Base-by-base conservation (phyloP, 2,797 vertebrate species). In the Natrix natrix region DNA sequence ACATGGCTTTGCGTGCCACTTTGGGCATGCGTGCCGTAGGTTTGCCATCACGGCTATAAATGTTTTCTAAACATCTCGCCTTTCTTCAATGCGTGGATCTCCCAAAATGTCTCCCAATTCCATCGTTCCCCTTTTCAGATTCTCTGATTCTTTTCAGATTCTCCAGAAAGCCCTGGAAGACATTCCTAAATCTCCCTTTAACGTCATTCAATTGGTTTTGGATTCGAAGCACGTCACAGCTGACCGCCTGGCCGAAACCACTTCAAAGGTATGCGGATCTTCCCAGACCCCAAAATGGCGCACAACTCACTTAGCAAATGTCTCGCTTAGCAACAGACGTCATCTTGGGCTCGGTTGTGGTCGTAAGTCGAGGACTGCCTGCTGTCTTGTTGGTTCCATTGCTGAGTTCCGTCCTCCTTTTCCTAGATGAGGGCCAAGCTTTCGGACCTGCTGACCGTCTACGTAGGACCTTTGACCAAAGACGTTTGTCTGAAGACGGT, bases 381-480 rank as follows among this genome's bases (percentile, higher is more conserved):
- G 13, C 28, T 0, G 12, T 1, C 66, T 74, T 0, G 1, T 24
- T 11, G 20, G 17, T 24, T 48, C 37, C 37, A 4, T 43, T 94
- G 92, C 78, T 93, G 90, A 91, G 92, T 88, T 43, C 93, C 55
- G 86, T 95, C 95, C 69, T 91, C 97, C 95, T 97, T 95, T 94
- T 95, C 94, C 0, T 90, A 99, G 98, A 96, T 98, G 96, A 97
- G 95, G 55, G 91, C 95, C 55, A 97, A 96, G 94, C 97, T 98
- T 92, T 95, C 96, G 93, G 97, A 98, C 92, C 98, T 99, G 98
- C 98, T 98, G 92, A 98, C 98, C 1, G 95, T 99, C 95, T 99
- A 98, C 2, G 98, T 97, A 3, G 99, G 99, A 32, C 99, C 99
- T 22, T 97, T 99, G 94, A 97, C 97, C 54, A 96, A 95, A 28